Evolutionary conservation across 2,113 vertebrate genomes (phyloP).

Genomic region (Syrmaticus mikado): DNA sequence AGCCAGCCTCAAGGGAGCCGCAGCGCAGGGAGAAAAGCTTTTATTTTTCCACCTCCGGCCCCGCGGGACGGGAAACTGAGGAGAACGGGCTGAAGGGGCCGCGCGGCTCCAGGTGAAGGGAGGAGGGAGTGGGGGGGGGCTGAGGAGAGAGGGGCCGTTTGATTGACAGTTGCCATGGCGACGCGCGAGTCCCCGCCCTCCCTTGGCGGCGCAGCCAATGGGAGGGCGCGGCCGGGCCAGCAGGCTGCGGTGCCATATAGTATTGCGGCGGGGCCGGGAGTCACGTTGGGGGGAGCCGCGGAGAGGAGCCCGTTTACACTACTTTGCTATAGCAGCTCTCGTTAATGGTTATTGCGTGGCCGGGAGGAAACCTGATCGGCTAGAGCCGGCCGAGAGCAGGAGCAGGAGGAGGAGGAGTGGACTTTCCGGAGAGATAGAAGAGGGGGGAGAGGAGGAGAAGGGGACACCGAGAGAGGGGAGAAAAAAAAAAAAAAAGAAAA

Average conservation of each 20-base stretch:
- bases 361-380: constrained; percentile 96
- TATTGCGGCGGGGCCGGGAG: constrained; percentile 77
- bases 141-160: constrained; percentile 45
- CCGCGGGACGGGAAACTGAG: not conserved
- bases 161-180: constrained; percentile 76
- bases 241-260: constrained; percentile 75
- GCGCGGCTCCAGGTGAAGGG: constrained; percentile 68
- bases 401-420: constrained; percentile 92
- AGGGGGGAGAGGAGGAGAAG: constrained; percentile 68
- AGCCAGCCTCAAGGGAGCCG: too few species aligned
- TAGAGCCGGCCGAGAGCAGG: constrained; percentile 84
- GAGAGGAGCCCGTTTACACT: constrained; percentile 86
- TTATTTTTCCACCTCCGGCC: too few species aligned
- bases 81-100: too few species aligned
- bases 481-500: constrained; percentile 33
- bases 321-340: constrained; percentile 88
- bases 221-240: constrained; percentile 60
- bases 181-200: constrained; percentile 62
- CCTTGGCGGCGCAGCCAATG: constrained; percentile 71
- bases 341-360: constrained; percentile 93
- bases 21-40: too few species aligned
- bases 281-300: constrained; percentile 77
- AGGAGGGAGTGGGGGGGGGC: not conserved
- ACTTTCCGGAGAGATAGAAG: constrained; percentile 79
- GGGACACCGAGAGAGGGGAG: constrained; percentile 38